A percentile compares a stretch with the other conserved stretches of the same genome.
Evolutionary conservation across 2,888 invertebrate species (phyloP).

Genomic region (Mythimna loreyi): DNA sequence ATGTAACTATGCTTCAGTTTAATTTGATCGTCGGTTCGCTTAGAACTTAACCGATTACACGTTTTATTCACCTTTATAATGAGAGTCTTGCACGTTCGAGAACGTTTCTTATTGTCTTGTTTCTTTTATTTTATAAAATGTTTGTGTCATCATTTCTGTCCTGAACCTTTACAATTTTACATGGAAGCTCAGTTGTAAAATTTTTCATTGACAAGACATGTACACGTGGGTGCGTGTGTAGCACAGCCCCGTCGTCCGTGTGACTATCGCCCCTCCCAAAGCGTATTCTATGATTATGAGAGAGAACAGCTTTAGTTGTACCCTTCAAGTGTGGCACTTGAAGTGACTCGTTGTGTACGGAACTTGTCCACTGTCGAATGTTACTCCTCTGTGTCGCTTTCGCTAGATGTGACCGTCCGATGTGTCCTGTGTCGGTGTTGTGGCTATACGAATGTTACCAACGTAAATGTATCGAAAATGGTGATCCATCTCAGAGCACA

Average conservation of each 20-base stretch:
- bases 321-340: constrained; percentile 75
- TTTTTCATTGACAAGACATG: constrained; percentile 68
- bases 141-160: constrained; percentile 76
- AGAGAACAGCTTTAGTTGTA: constrained; percentile 77
- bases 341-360: constrained; percentile 66
- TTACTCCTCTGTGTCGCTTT: constrained; percentile 82
- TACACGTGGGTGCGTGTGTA: constrained; percentile 55
- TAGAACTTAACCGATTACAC: constrained; percentile 82
- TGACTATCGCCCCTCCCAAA: constrained; percentile 88
- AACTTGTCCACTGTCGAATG: constrained; percentile 69
- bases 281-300: constrained; percentile 74
- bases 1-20: constrained; percentile 86
- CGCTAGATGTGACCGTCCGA: constrained; percentile 77
- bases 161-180: constrained; percentile 84
- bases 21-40: constrained; percentile 82
- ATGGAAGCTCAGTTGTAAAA: constrained; percentile 83
- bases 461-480: constrained; percentile 83
- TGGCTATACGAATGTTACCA: constrained; percentile 73
- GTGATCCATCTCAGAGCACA: constrained; percentile 75
- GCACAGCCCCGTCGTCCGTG: constrained; percentile 79
- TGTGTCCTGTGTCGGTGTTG: constrained; percentile 80
- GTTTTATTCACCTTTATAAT: constrained; percentile 76
- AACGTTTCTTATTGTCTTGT: constrained; percentile 73
- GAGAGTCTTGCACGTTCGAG: constrained; percentile 80
- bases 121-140: constrained; percentile 73